Evolutionary conservation across 1,140 invertebrate species (phyloP), one percentile per base, ranked within the genome.

Genomic region (Centruroides sculpturatus): DNA sequence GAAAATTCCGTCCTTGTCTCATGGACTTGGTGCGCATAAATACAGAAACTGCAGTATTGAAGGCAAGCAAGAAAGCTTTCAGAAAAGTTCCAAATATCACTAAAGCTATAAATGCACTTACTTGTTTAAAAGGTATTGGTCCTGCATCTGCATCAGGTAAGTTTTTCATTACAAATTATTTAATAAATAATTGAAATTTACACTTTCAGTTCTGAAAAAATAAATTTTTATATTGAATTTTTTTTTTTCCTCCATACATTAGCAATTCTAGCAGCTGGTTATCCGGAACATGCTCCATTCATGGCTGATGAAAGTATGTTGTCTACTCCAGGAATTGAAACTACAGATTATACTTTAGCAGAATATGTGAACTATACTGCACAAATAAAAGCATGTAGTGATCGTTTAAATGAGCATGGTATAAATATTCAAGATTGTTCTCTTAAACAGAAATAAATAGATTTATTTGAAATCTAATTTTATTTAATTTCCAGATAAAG

Each of bases 231-330:
- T 41, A 41, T 41, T 41, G 41, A 41, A 6, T 0, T 41, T 41
- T 41, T n/a, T n/a, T n/a, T 41, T 41, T 41, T 2, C 23, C 23
- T 23, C 23, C 23, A 41, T 41, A 41, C 56, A 57, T 11, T 66
- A 78, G 79, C 77, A 63, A 72, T 80, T 52, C 65, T 79, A 55
- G 73, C 92, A 5, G 92, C 92, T 3, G 91, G 89, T 57, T 85
- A 85, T 63, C 92, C 92, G 2, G 88, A 95, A 63, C 83, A 82
- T 66, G 91, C 89, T 41, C 91, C 92, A 12, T 97, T 93, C 73
- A 96, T 97, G 92, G 91, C 93, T 11, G 93, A 96, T 73, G 92
- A 97, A 76, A 93, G 90, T 76, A 80, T 97, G 70, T 85, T 70
- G 3, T 65, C 68, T 35, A 69, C 66, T n/a, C 92, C 92, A 55